These are phyloP conservation scores for Rhabdophis nuchalis DNA, from an alignment of 2,797 vertebrate genomes.

Conservation along the genomic window DNA sequence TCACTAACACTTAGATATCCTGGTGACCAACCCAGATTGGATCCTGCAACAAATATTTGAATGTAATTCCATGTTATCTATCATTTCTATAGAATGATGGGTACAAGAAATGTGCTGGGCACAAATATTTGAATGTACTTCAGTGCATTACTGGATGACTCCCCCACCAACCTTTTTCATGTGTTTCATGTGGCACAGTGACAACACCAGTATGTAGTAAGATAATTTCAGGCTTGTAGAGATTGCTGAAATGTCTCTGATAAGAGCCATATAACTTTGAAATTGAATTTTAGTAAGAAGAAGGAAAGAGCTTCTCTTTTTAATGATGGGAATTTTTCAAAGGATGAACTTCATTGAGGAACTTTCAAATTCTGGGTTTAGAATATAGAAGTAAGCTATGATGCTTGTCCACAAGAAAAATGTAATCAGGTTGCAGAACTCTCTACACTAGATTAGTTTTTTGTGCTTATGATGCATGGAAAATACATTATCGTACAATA, in stretches of 20 bases:
- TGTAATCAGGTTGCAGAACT: conserved; percentile 57
- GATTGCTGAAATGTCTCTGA: conserved; percentile 14
- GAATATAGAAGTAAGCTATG: conserved; percentile 54
- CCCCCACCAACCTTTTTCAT: neutral
- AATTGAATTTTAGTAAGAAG: conserved; percentile 6
- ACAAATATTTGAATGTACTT: neutral
- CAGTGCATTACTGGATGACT: neutral
- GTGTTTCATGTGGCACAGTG: neutral
- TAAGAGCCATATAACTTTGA: conserved; percentile 28
- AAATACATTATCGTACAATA: conserved; percentile 52
- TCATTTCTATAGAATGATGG: neutral
- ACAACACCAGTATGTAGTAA: neutral
- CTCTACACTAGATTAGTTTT: conserved; percentile 38
- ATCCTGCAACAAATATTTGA: neutral
- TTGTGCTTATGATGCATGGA: conserved; percentile 32
- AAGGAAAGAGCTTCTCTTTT: neutral
- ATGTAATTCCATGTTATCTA: neutral
- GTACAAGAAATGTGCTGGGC: neutral
- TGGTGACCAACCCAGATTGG: neutral
- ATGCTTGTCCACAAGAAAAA: conserved; percentile 57
- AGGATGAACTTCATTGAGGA: conserved; percentile 26
- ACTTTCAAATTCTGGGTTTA: conserved; percentile 50
- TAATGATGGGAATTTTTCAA: conserved; percentile 7
- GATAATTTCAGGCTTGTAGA: conserved; percentile 25
- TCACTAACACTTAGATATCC: neutral